Evolutionary conservation across 2,113 vertebrate genomes (phyloP).

Genomic region (Rhombomys opimus): DNA sequence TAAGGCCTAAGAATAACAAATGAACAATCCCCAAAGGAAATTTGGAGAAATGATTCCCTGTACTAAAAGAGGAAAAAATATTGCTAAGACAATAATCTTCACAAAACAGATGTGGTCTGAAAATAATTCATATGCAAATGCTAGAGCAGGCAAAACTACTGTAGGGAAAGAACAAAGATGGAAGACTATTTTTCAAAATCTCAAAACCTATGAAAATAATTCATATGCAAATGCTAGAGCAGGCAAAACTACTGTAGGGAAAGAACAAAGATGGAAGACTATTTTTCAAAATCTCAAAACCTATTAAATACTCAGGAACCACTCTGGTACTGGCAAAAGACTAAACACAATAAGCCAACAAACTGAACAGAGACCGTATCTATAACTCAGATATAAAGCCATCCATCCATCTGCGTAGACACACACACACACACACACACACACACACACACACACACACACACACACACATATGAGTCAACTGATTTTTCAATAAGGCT

Average conservation of each 20-base stretch:
- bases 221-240: not conserved
- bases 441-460: not conserved
- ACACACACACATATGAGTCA: not conserved
- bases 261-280: not conserved
- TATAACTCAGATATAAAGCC: not conserved
- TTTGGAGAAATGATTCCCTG: not conserved
- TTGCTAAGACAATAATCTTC: not conserved
- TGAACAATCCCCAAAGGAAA: not conserved
- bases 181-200: not conserved
- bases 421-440: too few relatives aligned
- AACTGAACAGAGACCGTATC: not conserved
- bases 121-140: not conserved
- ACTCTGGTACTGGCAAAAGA: not conserved
- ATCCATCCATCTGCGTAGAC: not conserved
- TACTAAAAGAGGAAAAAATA: not conserved
- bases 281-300: not conserved
- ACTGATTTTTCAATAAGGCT: not conserved
- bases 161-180: not conserved
- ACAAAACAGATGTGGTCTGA: not conserved
- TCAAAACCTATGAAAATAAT: not conserved
- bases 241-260: not conserved
- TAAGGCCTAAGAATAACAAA: not conserved
- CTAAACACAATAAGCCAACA: not conserved
- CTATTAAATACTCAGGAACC: not conserved
- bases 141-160: not conserved